Evolutionary conservation across 2,797 vertebrate genomes (phyloP).

Genomic region (Tauraco hartlaubi): DNA sequence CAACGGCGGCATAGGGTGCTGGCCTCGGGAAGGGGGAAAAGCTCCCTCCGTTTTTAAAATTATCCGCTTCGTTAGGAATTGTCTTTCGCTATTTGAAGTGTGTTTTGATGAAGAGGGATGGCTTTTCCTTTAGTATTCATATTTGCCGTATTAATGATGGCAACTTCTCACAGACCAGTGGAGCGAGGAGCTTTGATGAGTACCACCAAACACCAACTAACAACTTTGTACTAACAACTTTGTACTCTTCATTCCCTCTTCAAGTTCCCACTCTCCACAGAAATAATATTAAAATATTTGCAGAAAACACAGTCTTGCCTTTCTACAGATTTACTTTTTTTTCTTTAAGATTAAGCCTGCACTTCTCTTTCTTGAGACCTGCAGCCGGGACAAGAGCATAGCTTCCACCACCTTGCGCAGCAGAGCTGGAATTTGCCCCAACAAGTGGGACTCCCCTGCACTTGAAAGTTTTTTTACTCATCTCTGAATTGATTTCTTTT

Average conservation of each 20-base stretch:
- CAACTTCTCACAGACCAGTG: not conserved
- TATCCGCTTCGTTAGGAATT: not conserved
- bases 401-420: not conserved
- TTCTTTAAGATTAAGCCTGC: not conserved
- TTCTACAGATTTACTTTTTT: not conserved
- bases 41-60: not conserved
- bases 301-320: not conserved
- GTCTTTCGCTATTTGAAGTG: not conserved
- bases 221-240: not conserved
- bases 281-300: not conserved
- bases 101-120: not conserved
- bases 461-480: not conserved
- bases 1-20: not conserved
- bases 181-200: not conserved
- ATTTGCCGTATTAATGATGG: not conserved
- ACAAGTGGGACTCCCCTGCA: not conserved
- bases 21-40: not conserved
- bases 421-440: not conserved
- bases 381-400: not conserved
- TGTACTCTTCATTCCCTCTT: not conserved
- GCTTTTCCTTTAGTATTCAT: not conserved
- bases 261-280: not conserved
- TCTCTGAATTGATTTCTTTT: not conserved
- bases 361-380: not conserved
- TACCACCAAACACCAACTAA: not conserved